Evolutionary conservation across 2,888 invertebrate genomes (phyloP), one percentile per base, ranked within the genome.

Genomic region (Ceriagrion tenellum): DNA sequence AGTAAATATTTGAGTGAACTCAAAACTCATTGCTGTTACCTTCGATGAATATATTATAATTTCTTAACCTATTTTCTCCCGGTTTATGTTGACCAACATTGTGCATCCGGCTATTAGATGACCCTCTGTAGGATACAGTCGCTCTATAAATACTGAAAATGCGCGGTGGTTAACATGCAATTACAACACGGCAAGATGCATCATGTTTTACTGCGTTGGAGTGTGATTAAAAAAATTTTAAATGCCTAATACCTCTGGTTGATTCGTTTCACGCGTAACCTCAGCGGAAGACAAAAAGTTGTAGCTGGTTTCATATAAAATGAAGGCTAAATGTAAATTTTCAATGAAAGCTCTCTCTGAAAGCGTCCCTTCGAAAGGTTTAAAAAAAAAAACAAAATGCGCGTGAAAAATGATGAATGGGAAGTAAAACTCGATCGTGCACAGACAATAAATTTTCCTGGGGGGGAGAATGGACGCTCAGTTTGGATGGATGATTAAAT

Each of bases 361-460:
- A 30, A 74, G 16, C 30, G n/a, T 74, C 74, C 74, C 30, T 74
- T 74, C 74, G 30, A 74, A 74, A 74, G 30, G 30, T 30, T 23
- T 23, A 10, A 30, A 30, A 74, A 74, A 74, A 74, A 74, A 74
- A 23, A 12, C 20, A 30, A 30, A 30, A 74, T 30, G 12, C 74
- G 74, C 74, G 16, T 74, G 16, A 74, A n/a, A 74, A 10, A 30
- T 74, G 74, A 74, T 74, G 74, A 74, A 74, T 74, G 74, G 74
- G 74, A 30, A 74, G 74, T 74, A 74, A 74, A 74, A 74, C 74
- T 74, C 74, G 74, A 74, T 74, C 74, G 74, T 30, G 23, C 74
- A 74, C 20, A 74, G n/a, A 74, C 30, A 74, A 74, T 74, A 74
- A 74, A 74, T 74, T 74, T 74, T 30, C 74, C 74, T n/a, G 23